Conservation (phyloP, 2,113 vertebrate species). For the Amazona guildingii region DNA sequence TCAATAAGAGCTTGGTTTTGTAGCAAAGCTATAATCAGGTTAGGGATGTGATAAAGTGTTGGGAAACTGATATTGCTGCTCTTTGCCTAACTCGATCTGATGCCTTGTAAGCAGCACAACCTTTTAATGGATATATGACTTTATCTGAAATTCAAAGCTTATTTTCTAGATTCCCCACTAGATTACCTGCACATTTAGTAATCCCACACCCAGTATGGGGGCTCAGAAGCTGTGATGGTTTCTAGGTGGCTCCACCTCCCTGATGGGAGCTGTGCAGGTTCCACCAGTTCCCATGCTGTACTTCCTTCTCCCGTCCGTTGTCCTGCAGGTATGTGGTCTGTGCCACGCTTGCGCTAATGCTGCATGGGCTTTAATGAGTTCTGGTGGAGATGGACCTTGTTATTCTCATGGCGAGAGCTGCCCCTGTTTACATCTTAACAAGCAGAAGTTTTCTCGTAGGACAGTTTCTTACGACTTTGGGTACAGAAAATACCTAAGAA, state of each 20-base stretch:
- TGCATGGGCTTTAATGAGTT: neutral
- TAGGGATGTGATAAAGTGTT: neutral
- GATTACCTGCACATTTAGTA: neutral
- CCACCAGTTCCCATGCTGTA: neutral
- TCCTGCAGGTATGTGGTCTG: neutral
- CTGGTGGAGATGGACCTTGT: neutral
- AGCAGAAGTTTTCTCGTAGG: neutral
- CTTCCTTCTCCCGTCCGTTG: neutral
- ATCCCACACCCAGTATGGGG: accelerated
- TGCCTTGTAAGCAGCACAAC: neutral
- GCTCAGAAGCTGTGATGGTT: neutral
- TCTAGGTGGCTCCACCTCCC: neutral
- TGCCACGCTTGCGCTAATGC: accelerated
- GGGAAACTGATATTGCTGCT: neutral
- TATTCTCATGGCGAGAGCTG: neutral
- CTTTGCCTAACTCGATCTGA: neutral
- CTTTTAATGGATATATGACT: neutral
- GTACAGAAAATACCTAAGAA: neutral
- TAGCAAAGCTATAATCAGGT: neutral
- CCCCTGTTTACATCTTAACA: neutral
- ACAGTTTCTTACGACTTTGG: neutral
- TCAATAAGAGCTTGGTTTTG: neutral
- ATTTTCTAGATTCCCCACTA: neutral
- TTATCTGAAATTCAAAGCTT: neutral
- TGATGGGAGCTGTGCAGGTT: neutral